These are phyloP conservation scores for Mormyrus lacerda DNA, from an alignment of 2,113 vertebrate species.

Conservation along the genomic window DNA sequence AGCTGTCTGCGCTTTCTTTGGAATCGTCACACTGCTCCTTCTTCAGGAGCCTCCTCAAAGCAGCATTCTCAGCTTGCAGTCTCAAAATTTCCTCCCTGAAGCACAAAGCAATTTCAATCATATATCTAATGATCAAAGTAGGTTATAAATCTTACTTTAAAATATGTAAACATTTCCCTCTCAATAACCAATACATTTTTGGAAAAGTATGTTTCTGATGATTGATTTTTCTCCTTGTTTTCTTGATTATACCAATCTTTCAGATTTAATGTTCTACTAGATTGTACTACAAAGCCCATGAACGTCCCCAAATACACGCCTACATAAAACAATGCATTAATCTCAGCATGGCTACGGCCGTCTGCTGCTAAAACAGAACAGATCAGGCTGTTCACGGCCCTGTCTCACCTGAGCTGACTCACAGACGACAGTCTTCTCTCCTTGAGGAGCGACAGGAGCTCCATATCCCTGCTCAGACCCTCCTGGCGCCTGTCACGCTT, in stretches of 20 bases:
- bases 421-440: constrained; percentile 56
- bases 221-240: background rate
- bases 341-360: background rate
- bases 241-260: too few species aligned
- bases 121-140: background rate
- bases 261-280: background rate
- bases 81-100: constrained; percentile 50
- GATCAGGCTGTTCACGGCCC: background rate
- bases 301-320: background rate
- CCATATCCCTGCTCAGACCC: constrained; percentile 24
- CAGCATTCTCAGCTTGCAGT: constrained; percentile 45
- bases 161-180: background rate
- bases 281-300: background rate
- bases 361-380: background rate
- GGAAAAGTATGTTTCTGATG: background rate
- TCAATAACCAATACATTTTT: background rate
- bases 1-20: constrained; percentile 60
- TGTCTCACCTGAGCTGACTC: constrained; percentile 65
- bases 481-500: constrained; percentile 34
- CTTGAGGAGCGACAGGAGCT: constrained; percentile 46
- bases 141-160: background rate
- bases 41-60: constrained; percentile 55
- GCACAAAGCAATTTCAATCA: background rate
- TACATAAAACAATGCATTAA: background rate
- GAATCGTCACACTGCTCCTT: constrained; percentile 54